Percentiles rank a stretch among this genome's conserved stretches.
These are phyloP conservation scores for Leptosomus discolor DNA, from an alignment of 2,113 vertebrate genomes.

Conservation along the genomic window DNA sequence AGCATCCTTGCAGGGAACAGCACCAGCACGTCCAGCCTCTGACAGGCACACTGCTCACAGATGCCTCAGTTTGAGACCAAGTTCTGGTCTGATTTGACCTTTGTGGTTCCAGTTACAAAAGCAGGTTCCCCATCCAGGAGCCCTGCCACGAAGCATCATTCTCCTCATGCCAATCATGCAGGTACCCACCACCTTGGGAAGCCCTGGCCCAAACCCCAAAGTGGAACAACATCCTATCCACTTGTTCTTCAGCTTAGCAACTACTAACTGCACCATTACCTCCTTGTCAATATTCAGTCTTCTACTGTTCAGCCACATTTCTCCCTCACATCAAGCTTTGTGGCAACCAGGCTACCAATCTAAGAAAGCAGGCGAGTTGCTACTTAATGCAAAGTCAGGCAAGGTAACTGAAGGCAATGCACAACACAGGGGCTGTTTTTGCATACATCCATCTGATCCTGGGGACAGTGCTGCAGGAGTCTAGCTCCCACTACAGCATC, in stretches of 20 bases:
- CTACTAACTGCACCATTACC: not conserved
- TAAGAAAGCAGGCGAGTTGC: accelerated
- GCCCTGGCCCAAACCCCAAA: not conserved
- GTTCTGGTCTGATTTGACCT: not conserved
- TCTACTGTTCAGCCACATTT: not conserved
- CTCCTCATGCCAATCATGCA: not conserved
- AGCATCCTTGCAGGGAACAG: not conserved
- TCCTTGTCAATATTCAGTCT: not conserved
- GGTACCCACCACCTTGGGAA: not conserved
- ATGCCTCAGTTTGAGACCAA: not conserved
- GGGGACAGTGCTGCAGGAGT: not conserved
- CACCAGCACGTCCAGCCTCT: not conserved
- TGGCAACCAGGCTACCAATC: not conserved
- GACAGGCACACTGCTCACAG: accelerated
- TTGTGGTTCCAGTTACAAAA: not conserved
- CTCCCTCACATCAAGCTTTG: not conserved
- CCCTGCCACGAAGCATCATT: not conserved
- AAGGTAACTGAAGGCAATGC: not conserved
- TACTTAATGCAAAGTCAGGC: not conserved
- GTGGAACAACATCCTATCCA: not conserved
- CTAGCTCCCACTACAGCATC: not conserved
- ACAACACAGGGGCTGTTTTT: not conserved
- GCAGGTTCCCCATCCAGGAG: not conserved
- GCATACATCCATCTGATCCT: not conserved
- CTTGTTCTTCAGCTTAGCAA: not conserved